Evolutionary conservation across 1,140 invertebrate genomes (phyloP).

Genomic region (Ctenoplectra terminalis): DNA sequence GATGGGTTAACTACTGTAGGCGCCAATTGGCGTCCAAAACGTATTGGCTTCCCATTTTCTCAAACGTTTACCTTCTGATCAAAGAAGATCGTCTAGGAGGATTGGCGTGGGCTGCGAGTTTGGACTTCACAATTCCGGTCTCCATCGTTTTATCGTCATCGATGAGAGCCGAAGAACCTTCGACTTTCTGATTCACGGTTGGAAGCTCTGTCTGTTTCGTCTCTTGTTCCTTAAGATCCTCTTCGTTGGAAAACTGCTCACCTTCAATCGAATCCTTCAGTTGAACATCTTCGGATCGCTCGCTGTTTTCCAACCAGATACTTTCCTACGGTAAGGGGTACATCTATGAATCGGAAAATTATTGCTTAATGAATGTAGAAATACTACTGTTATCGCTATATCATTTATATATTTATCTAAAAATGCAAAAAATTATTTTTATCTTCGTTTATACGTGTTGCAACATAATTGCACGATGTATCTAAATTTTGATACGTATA

Average conservation of each 20-base stretch:
- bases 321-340: conserved; percentile 65
- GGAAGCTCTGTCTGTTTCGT: conserved; percentile 37
- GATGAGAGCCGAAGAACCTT: neutral
- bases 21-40: too few relatives aligned
- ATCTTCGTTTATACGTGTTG: neutral
- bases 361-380: conserved; percentile 19
- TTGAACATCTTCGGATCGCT: conserved; percentile 37
- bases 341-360: conserved; percentile 41
- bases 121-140: conserved; percentile 45
- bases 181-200: neutral
- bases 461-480: too few relatives aligned
- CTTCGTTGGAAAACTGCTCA: conserved; percentile 10
- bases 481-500: too few relatives aligned
- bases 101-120: conserved; percentile 39
- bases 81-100: conserved; percentile 38
- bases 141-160: conserved; percentile 61
- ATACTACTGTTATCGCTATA: neutral
- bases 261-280: conserved; percentile 28
- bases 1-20: too few relatives aligned
- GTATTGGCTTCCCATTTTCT: neutral
- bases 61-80: conserved; percentile 62
- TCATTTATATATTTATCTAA: too few relatives aligned
- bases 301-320: conserved; percentile 48
- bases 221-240: conserved; percentile 48
- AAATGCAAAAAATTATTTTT: too few relatives aligned